Evolutionary conservation across 2,888 invertebrate genomes (phyloP), one percentile per base, ranked within the genome.

Genomic region (Aquatica leii): DNA sequence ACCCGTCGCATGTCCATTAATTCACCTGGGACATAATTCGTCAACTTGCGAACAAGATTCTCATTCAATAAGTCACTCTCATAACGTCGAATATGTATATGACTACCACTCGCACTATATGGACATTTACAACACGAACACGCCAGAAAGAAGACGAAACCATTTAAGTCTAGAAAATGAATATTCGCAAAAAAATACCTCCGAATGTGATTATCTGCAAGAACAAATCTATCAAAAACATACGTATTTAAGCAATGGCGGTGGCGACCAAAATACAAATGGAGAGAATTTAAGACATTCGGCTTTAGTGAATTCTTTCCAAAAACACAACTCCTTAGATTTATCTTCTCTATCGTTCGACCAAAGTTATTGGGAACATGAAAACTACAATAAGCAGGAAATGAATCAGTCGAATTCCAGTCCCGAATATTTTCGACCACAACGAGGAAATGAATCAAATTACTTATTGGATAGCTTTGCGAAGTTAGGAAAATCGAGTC

Each of bases 1-100:
- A 71, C 83, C 83, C 50, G 78, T 84, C 75, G 84, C 85, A 73
- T 88, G 87, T 78, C 87, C 88, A 59, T 79, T 88, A 74, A 87
- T 87, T 64, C 86, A 86, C 67, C 78, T 87, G 69, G 86, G 86
- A 40, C 82, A 85, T 64, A 82, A 83, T 64, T 82, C 83, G 51
- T 82, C 82, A 21, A 77, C 76, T 67, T 62, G 69, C 43, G 70
- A 74, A 60, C 67, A 69, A 60, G 54, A 66, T 62, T 55, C 68
- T 43, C 60, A 71, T 55, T 49, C 68, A 54, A 65, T 71, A 54
- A 71, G 71, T 54, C 73, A 71, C 46, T 64, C 62, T 34, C 70
- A 73, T 66, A 70, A 73, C 49, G 57, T 71, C n/a, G 75, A 76
- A 60, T 71, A 70, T 57, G 70, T 71, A 51, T 75, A 71, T 60